Base-by-base conservation (phyloP, 2,113 vertebrate species). In the Fregetta grallaria region DNA sequence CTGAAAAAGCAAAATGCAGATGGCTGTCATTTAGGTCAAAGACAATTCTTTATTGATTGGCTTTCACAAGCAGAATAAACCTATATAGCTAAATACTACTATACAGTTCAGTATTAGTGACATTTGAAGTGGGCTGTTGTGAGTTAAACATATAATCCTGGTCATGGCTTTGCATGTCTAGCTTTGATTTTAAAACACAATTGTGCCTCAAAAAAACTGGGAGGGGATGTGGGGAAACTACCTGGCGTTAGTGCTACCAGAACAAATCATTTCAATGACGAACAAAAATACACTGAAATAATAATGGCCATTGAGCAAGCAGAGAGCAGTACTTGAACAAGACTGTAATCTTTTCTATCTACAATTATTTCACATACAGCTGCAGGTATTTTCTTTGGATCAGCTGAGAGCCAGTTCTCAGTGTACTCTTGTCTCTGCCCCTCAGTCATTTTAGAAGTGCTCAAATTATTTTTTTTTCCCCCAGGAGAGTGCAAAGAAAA, bases 41-140 rank as follows among this genome's bases (percentile, higher is more conserved):
- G 49, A 66, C 70, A 77, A 87, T 92, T 78, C 42, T 81, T 63
- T n/a, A 40, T 45, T 82, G 76, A 52, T 29, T 83, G 38, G 30
- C 47, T 81, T 80, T 62, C 36, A 56, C 7, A 74, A 61, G 79
- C 61, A 91, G 55, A 93, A 50, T 68, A 68, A 81, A 77, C 5
- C 18, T 44, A 47, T 78, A 82, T 9, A 91, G 79, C 59, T 92
- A 56, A 94, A 95, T 74, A 83, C 78, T 61, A 92, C 92, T 87
- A 90, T 75, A 86, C 80, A 90, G 38, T 91, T 97, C 71, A 97
- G 88, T 50, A 47, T 18, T 62, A 97, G 29, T 91, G 86, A 91
- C 92, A 96, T 97, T 97, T 98, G 82, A 95, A 98, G 96, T 73
- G 72, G 83, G 53, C 49, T 87, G 67, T 81, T 93, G 73, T 79